These are phyloP conservation scores for Trimorus sp. DNA, from an alignment of 2,888 invertebrate species.

Conservation along the genomic window DNA sequence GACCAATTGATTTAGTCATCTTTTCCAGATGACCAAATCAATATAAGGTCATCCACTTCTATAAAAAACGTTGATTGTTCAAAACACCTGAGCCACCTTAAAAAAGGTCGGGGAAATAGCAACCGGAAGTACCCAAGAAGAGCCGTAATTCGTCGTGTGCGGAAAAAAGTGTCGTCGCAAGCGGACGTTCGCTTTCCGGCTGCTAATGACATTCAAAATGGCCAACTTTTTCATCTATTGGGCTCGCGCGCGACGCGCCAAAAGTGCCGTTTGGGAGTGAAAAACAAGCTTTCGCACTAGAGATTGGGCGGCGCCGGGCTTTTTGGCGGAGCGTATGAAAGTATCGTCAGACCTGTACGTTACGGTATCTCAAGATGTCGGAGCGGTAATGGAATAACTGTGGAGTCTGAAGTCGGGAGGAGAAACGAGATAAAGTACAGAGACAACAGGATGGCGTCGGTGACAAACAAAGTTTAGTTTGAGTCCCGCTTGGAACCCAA, in stretches of 20 bases:
- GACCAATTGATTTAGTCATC: too few relatives aligned
- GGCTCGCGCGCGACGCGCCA: slow-evolving; percentile 1
- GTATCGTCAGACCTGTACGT: slow-evolving; percentile 70
- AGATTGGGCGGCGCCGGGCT: slow-evolving; percentile 45
- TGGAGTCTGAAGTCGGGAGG: slow-evolving; percentile 63
- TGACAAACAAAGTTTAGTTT: slow-evolving; percentile 79
- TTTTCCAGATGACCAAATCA: too few relatives aligned
- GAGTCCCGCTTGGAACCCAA: slow-evolving; percentile 74
- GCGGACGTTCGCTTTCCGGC: neutral
- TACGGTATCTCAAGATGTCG: slow-evolving; percentile 69
- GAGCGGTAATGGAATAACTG: slow-evolving; percentile 75
- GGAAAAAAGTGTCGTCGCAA: too few relatives aligned
- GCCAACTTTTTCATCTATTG: slow-evolving; percentile 2
- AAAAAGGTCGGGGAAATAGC: too few relatives aligned
- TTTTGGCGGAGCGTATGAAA: slow-evolving; percentile 69
- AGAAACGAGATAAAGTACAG: slow-evolving; percentile 74
- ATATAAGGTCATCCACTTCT: too few relatives aligned
- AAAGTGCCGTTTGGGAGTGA: slow-evolving; percentile 46
- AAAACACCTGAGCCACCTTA: too few relatives aligned
- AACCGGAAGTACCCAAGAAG: too few relatives aligned
- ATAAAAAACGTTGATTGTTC: too few relatives aligned
- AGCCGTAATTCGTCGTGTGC: too few relatives aligned
- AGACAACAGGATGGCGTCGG: slow-evolving; percentile 75
- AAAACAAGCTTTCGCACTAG: slow-evolving; percentile 63
- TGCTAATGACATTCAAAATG: slow-evolving; percentile 8